Conservation (phyloP, 2,888 invertebrate genomes). For the Toxonevra muliebris region DNA sequence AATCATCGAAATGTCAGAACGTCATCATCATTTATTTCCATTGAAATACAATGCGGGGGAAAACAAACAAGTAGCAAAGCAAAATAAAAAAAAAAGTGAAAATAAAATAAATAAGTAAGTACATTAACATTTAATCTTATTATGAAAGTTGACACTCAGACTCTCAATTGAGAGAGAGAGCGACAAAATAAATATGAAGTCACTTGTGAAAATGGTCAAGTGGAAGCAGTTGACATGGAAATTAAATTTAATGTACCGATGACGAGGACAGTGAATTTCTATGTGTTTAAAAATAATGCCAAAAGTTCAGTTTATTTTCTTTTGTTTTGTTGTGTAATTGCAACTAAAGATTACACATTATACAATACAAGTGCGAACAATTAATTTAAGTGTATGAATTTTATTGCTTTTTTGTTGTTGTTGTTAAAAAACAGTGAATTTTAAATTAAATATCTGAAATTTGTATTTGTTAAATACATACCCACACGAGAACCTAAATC, state of each 20-base stretch:
- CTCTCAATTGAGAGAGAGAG: not conserved
- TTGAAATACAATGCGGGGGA: not conserved
- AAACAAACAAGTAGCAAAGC: constrained; percentile 3
- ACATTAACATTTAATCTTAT: not conserved
- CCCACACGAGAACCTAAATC: too few relatives aligned
- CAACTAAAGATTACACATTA: not conserved
- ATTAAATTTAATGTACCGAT: not conserved
- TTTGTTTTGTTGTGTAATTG: not conserved
- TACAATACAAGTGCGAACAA: not conserved
- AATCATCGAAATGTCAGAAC: not conserved
- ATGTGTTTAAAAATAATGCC: too few relatives aligned
- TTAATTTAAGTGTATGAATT: not conserved
- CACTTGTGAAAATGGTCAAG: not conserved
- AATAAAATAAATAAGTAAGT: not conserved
- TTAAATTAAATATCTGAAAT: not conserved
- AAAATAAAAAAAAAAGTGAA: not conserved
- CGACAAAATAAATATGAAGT: not conserved
- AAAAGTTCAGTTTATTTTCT: not conserved
- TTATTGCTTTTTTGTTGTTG: too few relatives aligned
- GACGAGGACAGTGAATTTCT: too few relatives aligned
- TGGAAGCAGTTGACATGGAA: not conserved
- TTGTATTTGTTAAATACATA: not conserved
- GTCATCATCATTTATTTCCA: not conserved
- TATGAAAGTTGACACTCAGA: not conserved
- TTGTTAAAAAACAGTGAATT: not conserved